Base-by-base conservation (phyloP, 2,797 vertebrate species). In the Tokudaia tokunoshimensis region DNA sequence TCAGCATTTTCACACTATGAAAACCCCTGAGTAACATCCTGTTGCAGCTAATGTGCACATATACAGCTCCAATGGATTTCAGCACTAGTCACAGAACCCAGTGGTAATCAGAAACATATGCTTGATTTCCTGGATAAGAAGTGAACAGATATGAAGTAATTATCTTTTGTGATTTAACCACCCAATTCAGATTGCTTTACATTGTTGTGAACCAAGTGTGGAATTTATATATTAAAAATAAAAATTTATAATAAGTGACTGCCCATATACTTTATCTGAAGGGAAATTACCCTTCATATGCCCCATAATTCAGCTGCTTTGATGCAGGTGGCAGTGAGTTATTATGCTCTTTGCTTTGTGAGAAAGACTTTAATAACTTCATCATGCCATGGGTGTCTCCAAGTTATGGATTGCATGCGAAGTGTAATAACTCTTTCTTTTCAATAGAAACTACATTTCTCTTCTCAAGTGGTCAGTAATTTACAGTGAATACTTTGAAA, bases 241-340 rank as follows among this genome's bases (percentile, higher is more conserved):
- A 93, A 97, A 95, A 93, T 95, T 85, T 96, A 85, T 84, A 3
- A 0, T 94, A 59, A 96, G 61, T 93, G 97, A 93, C 86, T 92
- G 63, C 72, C 85, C 61, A 13, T 94, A 57, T 95, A 34, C 92
- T 97, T 96, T 97, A 91, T 47, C 95, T 29, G 87, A 96, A 97
- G n/a, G 91, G 55, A 83, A 96, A 75, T 98, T 98, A 81, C 75
- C 83, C 85, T 96, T 94, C 80, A 63, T 96, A 10, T 88, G 93
- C 84, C 93, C 72, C 0, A 0, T 96, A 95, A 95, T 34, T 97
- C 92, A 94, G 41, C 70, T 86, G 75, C 89, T 96, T 55, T 96
- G 95, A 78, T 96, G 61, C 80, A 94, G 72, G 70, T 91, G 74
- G 24, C 96, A 97, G 44, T 97, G 86, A 98, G n/a, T 97, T 98